phyloP scores from a whole-genome alignment of 2,888 invertebrate genomes.

The Dicyrtomina minuta region DNA sequence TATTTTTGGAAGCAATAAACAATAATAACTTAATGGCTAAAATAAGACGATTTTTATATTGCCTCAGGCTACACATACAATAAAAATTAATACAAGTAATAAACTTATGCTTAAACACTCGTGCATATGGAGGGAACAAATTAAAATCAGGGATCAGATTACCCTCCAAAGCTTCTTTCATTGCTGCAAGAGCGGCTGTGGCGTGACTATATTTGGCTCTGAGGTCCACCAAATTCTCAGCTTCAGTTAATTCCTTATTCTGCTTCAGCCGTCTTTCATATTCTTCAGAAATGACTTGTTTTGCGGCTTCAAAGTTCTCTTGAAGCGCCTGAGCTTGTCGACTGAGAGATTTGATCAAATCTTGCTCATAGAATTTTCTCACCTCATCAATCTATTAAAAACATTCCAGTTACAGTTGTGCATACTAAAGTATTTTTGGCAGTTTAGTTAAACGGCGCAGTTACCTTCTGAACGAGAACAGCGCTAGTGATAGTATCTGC shows the following conservation, averaged over 20 bases:
- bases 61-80: too few species aligned
- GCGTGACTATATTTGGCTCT: conserved; percentile 46
- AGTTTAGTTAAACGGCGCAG: too few species aligned
- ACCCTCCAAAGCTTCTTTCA: conserved; percentile 47
- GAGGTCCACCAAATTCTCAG: conserved; percentile 47
- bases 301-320: conserved; percentile 38
- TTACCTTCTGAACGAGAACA: conserved; percentile 28
- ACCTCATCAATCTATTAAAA: conserved; percentile 32
- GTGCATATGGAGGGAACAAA: too few species aligned
- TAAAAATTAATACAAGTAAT: too few species aligned
- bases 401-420: neutral
- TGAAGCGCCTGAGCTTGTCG: conserved; percentile 43
- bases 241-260: conserved; percentile 34
- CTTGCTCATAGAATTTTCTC: conserved; percentile 31
- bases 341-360: conserved; percentile 33
- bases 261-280: conserved; percentile 42
- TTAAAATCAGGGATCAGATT: too few species aligned
- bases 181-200: conserved; percentile 44
- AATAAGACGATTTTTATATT: too few species aligned
- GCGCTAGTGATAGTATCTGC: conserved; percentile 9
- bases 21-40: conserved; percentile 17
- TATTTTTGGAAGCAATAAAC: conserved; percentile 1
- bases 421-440: neutral
- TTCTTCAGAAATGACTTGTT: conserved; percentile 37
- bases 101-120: too few species aligned